phyloP scores from a whole-genome alignment of 2,113 vertebrate genomes.

The Alexandromys fortis region DNA sequence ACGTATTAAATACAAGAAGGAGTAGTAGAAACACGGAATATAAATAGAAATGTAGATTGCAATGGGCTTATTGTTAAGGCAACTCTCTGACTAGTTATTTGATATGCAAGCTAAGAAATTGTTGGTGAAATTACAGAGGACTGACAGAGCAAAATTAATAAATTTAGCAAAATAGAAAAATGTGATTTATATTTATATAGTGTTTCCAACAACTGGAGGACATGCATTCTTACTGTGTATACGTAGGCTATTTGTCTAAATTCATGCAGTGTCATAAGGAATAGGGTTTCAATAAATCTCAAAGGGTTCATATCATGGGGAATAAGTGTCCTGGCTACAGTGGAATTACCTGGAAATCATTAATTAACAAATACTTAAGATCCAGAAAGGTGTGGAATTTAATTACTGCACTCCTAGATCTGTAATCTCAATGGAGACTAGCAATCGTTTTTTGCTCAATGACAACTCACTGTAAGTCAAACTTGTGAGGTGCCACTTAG shows the following conservation, averaged over 20 bases:
- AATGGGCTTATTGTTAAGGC: neutral
- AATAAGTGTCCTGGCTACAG: constrained; percentile 3
- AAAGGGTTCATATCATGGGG: constrained; percentile 47
- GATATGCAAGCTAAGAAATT: neutral
- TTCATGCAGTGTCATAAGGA: constrained; percentile 29
- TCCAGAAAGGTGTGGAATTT: constrained; percentile 68
- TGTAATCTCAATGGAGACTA: constrained; percentile 57
- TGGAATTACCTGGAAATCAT: constrained; percentile 61
- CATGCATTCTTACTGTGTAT: neutral
- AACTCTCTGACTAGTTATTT: neutral
- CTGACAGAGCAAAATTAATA: constrained; percentile 14
- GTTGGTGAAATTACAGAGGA: neutral
- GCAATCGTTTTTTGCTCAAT: constrained; percentile 52
- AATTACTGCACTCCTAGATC: constrained; percentile 60
- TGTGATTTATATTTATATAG: constrained; percentile 34
- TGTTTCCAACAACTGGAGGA: neutral
- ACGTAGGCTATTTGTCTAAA: constrained; percentile 56
- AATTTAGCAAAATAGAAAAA: constrained; percentile 7
- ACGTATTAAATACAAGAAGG: constrained; percentile 26
- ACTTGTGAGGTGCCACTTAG: neutral
- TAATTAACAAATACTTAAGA: constrained; percentile 71
- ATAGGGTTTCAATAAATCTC: constrained; percentile 43
- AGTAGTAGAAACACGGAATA: neutral
- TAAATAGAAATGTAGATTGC: neutral
- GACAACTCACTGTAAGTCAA: constrained; percentile 22